Evolutionary conservation across 2,888 invertebrate species (phyloP), one percentile per base, ranked within the genome.

Genomic region (Pimpla rufipes): DNA sequence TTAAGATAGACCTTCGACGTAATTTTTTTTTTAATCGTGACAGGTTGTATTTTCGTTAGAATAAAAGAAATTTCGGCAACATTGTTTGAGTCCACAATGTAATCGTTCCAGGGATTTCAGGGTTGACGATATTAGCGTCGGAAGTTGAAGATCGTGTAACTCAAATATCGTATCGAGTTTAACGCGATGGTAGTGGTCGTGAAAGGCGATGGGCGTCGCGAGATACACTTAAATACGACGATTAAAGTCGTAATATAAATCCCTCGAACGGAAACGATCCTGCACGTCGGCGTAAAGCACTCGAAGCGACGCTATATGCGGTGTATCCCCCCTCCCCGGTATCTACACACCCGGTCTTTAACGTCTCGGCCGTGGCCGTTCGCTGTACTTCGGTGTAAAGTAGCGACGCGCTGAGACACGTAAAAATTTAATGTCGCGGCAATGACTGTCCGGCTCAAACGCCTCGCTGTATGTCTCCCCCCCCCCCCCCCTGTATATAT

Each of bases 361-460:
- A 70, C 52, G 70, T 70, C 59, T 59, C 16, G 3, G 29, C 59
- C 59, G 29, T 35, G 8, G 35, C 35, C 59, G 35, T 6, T 59
- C 59, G 35, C 59, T 59, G 59, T 35, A n/a, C 59, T n/a, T 59
- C 35, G 59, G 59, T 29, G 59, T 35, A n/a, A 59, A 59, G 35
- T 59, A 59, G 59, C 59, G 35, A 59, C 16, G 59, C 59, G n/a
- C 13, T 40, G 45, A 67, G 57, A 55, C 37, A 68, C 78, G 59
- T 67, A 68, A 79, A 79, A 81, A 78, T 68, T 78, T 78, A 82
- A 82, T 62, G 59, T 35, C 62, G 68, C 78, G 40, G 73, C 77
- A 81, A 81, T 81, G 70, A 71, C 55, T 71, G 76, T 81, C 37
- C 42, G 18, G 50, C 37, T 55, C 52, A 7, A 18, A 37, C 40